phyloP scores from a whole-genome alignment of 2,888 invertebrate species.

The Labia minor region DNA sequence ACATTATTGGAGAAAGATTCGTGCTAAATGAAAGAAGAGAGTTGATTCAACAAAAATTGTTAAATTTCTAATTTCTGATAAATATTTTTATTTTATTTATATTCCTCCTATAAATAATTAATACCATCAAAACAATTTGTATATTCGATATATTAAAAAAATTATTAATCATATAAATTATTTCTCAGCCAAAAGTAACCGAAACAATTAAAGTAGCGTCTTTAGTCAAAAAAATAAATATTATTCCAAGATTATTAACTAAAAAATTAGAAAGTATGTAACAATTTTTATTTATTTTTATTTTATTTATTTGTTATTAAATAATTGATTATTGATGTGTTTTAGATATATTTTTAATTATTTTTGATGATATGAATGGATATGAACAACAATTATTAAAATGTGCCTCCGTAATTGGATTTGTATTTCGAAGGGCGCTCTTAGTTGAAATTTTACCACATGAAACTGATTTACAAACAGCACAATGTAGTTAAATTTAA shows the following conservation, averaged over 20 bases:
- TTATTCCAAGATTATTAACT: not conserved
- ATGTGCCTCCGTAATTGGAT: slow-evolving; percentile 48
- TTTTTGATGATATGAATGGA: slow-evolving; percentile 38
- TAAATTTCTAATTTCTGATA: no score
- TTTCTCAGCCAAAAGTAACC: not conserved
- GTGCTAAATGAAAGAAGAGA: no score
- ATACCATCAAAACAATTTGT: no score
- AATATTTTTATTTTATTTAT: no score
- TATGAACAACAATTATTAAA: slow-evolving; percentile 50
- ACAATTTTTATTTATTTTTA: not conserved
- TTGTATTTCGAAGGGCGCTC: slow-evolving; percentile 42
- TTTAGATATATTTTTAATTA: slow-evolving; percentile 31
- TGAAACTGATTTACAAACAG: slow-evolving; percentile 41
- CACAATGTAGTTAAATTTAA: slow-evolving; percentile 30
- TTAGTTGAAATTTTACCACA: slow-evolving; percentile 46
- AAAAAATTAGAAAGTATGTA: not conserved
- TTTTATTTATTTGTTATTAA: not conserved
- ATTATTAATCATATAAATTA: no score
- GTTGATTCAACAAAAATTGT: no score
- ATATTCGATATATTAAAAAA: no score
- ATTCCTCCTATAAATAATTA: no score
- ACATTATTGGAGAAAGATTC: no score
- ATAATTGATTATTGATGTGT: no score
- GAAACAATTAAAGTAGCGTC: not conserved
- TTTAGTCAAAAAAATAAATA: not conserved